These are phyloP conservation scores for Dromococcyx pavoninus DNA, from an alignment of 2,797 vertebrate genomes.

Conservation along the genomic window DNA sequence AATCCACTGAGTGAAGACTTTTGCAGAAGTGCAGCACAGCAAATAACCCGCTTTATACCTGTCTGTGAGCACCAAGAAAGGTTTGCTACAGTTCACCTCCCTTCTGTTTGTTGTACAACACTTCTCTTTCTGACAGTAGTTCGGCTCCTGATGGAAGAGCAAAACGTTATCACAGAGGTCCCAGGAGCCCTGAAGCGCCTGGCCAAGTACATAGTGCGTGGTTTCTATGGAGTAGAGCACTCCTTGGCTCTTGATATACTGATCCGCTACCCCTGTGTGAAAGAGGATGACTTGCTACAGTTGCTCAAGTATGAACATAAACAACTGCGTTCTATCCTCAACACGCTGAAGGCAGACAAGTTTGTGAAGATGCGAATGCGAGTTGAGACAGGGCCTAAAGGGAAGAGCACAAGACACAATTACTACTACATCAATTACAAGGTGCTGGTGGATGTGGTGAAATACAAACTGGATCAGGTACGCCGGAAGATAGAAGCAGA, in stretches of 20 bases:
- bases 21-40: not conserved
- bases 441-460: slow-evolving; percentile 71
- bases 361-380: slow-evolving; percentile 60
- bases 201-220: slow-evolving; percentile 62
- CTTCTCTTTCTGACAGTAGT: not conserved
- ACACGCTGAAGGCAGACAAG: slow-evolving; percentile 63
- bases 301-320: slow-evolving; percentile 70
- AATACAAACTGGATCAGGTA: slow-evolving; percentile 69
- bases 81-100: not conserved
- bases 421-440: slow-evolving; percentile 77
- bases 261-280: slow-evolving; percentile 66
- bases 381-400: slow-evolving; percentile 29
- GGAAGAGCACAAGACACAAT: slow-evolving; percentile 65
- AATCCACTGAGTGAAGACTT: not conserved
- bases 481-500: slow-evolving; percentile 70
- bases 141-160: slow-evolving; percentile 49
- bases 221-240: slow-evolving; percentile 65
- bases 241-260: slow-evolving; percentile 59
- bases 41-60: not conserved
- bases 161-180: not conserved
- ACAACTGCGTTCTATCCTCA: slow-evolving; percentile 55
- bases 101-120: not conserved
- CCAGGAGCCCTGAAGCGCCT: slow-evolving; percentile 62
- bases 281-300: slow-evolving; percentile 67
- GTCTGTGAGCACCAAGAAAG: not conserved